A percentile compares a stretch with the other conserved stretches of the same genome.
These are phyloP conservation scores for Cepaea hortensis DNA, from an alignment of 2,888 invertebrate genomes.

Conservation along the genomic window DNA sequence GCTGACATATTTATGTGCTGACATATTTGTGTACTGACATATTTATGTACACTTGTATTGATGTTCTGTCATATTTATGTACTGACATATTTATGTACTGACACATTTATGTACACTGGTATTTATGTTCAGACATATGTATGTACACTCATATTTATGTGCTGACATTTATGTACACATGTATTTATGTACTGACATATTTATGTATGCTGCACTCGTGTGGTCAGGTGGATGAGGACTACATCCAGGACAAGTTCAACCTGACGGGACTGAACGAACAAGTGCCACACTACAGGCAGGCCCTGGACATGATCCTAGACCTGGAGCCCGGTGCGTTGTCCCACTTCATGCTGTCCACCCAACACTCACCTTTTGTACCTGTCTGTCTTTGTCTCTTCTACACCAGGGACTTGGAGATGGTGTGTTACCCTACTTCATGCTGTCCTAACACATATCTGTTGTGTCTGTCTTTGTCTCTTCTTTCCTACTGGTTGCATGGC, in stretches of 20 bases:
- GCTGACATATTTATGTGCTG: too few species aligned
- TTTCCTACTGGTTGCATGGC: too few species aligned
- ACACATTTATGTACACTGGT: background rate
- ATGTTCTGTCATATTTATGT: too few species aligned
- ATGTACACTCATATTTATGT: background rate
- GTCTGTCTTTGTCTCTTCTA: too few species aligned
- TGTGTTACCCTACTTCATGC: too few species aligned
- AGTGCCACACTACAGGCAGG: constrained; percentile 99
- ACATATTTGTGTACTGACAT: too few species aligned
- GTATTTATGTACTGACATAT: background rate
- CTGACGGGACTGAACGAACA: constrained; percentile 99
- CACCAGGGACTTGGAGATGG: too few species aligned
- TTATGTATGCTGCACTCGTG: background rate
- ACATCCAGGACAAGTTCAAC: constrained; percentile 99
- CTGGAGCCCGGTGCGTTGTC: constrained; percentile 90
- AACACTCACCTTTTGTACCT: too few species aligned
- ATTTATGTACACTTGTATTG: too few species aligned
- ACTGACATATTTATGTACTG: background rate
- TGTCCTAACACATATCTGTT: too few species aligned
- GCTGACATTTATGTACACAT: background rate
- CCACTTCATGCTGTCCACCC: too few species aligned
- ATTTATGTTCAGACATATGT: background rate
- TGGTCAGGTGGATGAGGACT: constrained; percentile 97
- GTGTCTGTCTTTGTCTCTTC: too few species aligned
- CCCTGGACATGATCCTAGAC: constrained; percentile 99